Evolutionary conservation across 2,797 vertebrate species (phyloP), one percentile per base, ranked within the genome.

Genomic region (Argya squamiceps): DNA sequence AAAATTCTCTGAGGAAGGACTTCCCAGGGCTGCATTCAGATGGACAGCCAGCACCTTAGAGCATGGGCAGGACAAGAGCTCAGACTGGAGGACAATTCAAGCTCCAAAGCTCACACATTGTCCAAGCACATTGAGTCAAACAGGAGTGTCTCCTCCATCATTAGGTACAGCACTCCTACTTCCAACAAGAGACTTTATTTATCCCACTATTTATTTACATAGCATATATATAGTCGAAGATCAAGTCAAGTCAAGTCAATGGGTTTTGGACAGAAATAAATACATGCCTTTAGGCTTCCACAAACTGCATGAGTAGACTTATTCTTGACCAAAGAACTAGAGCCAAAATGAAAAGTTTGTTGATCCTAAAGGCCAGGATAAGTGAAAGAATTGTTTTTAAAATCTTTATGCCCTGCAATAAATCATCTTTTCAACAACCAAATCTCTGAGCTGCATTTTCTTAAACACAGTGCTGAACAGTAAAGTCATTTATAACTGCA

Each of bases 371-470:
- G 95, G 95, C 95, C 92, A 80, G 93, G 76, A 75, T 91, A 89
- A 97, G 75, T 85, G 87, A 97, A 96, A 95, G 85, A 97, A 97
- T 76, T 94, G 92, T 93, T 97, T 96, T 90, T 55, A 94, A 93
- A 97, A 97, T 93, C 92, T 95, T 96, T 94, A 96, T 92, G 93
- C 95, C 90, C 85, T 82, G 84, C 50, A 92, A 97, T 96, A 97
- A 97, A 94, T 97, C 94, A 95, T 97, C 88, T 96, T 98, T 97
- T 97, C 97, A 98, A 96, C 96, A 92, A 91, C 88, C 89, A 95
- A 83, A 93, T 96, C 92, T 95, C 92, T 77, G 62, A 95, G 89
- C 43, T 96, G 94, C 96, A 94, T 95, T 97, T 97, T 95, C 94
- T 96, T 95, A 93, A 95, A 90, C 50, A 56, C 29, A 89, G 86